phyloP scores from a whole-genome alignment of 2,113 vertebrate genomes.

The Hyla sarda region DNA sequence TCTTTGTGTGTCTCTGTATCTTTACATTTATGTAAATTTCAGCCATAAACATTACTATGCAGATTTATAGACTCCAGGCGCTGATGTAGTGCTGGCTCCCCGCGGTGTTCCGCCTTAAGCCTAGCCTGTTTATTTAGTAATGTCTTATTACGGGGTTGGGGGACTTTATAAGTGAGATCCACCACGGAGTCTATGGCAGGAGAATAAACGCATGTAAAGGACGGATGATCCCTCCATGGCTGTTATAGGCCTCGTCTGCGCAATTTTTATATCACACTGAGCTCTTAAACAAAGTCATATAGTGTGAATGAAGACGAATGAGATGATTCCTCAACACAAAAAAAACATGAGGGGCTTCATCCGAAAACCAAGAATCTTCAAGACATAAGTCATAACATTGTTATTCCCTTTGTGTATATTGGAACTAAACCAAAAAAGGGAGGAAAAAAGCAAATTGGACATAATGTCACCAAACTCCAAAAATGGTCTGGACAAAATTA shows the following conservation, averaged over 20 bases:
- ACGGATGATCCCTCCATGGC: background rate
- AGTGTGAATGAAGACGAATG: constrained; percentile 15
- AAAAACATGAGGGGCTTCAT: background rate
- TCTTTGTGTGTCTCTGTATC: no score
- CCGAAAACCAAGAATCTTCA: background rate
- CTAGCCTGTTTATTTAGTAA: background rate
- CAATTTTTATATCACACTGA: background rate
- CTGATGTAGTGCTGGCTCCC: background rate
- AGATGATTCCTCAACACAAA: constrained; percentile 3
- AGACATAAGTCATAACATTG: background rate
- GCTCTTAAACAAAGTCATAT: background rate
- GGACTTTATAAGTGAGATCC: background rate
- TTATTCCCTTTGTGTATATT: background rate
- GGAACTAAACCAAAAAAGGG: no score
- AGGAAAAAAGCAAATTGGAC: no score
- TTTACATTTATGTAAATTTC: background rate
- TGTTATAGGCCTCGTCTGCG: background rate
- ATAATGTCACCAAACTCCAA: no score
- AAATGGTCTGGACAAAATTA: no score
- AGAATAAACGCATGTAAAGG: background rate
- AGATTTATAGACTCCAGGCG: background rate
- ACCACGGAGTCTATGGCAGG: background rate
- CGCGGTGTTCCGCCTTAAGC: no score
- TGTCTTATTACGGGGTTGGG: background rate
- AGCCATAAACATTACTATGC: background rate